Base-by-base conservation (phyloP, 2,888 invertebrate species). In the Antheraea yamamai region DNA sequence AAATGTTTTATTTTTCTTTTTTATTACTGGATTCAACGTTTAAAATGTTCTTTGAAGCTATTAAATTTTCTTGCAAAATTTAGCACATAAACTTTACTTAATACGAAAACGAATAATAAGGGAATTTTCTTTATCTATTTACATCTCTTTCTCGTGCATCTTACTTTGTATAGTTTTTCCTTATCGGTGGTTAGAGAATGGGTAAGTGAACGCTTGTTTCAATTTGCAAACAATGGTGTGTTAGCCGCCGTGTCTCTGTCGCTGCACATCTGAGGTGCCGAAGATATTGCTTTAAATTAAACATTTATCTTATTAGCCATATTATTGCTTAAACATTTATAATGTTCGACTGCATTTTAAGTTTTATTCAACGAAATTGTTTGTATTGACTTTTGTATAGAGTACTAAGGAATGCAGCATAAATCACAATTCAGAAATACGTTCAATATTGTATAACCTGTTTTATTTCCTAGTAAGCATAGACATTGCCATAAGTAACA, bases 151-250 rank as follows among this genome's bases (percentile, higher is more conserved):
- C 39, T n/a, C 70, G 35, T 70, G 39, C 39, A 39, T 70, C 78
- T 74, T 74, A 73, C 76, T 81, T 80, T 80, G 80, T 80, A 83
- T 84, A 78, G 82, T 80, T 81, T 78, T 80, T 89, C 88, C 83
- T 83, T 81, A 80, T 87, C 82, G 76, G 70, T 77, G 79, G 82
- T 83, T 81, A 84, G 76, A 80, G 84, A 81, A 83, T 79, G 83
- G 81, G 87, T 87, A 87, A 89, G 85, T 88, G 86, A 83, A 85
- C 84, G 87, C 87, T 85, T 91, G 91, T 91, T 86, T 85, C 81
- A 83, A 95, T 95, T 95, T 93, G 93, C 95, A 95, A 94, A 95
- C 95, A 95, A 95, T 95, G 85, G 92, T 91, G 86, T 94, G 95
- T 95, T 88, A 87, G 84, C 88, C 87, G 89, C 90, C 88, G 87